These are phyloP conservation scores for Phaonia tiefii DNA, from an alignment of 2,888 invertebrate species.

Conservation along the genomic window DNA sequence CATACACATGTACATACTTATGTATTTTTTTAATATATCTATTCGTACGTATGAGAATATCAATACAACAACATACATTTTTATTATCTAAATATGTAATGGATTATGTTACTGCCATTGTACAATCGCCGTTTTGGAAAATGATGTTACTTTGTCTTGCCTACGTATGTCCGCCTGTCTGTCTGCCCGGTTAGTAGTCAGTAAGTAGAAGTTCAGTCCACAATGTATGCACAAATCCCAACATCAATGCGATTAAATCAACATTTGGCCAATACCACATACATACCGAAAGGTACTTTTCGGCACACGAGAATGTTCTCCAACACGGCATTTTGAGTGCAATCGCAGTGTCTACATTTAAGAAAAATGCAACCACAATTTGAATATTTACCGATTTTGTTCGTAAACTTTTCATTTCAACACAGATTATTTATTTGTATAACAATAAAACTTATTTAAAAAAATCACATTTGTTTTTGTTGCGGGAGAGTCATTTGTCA, in stretches of 20 bases:
- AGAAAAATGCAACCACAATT: background rate
- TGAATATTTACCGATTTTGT: background rate
- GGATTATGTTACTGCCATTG: slow-evolving; percentile 26
- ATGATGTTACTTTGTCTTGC: background rate
- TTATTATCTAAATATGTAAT: slow-evolving; percentile 7
- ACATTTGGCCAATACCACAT: no score
- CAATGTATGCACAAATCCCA: background rate
- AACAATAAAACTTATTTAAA: no score
- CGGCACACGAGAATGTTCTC: background rate
- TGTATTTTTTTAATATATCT: slow-evolving; percentile 23
- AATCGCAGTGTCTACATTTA: background rate
- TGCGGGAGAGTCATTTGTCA: no score
- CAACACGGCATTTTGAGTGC: slow-evolving; percentile 7
- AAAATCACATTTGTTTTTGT: no score
- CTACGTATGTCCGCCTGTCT: background rate
- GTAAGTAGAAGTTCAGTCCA: no score
- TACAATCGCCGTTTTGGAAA: slow-evolving; percentile 35
- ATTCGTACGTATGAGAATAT: background rate
- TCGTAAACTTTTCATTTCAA: no score
- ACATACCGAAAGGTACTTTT: no score
- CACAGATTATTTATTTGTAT: no score
- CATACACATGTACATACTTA: slow-evolving; percentile 23
- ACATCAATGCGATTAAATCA: background rate
- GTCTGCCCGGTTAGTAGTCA: background rate
- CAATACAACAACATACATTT: background rate